Conservation (phyloP, 1,140 invertebrate species). For the Diachasmimorpha longicaudata region DNA sequence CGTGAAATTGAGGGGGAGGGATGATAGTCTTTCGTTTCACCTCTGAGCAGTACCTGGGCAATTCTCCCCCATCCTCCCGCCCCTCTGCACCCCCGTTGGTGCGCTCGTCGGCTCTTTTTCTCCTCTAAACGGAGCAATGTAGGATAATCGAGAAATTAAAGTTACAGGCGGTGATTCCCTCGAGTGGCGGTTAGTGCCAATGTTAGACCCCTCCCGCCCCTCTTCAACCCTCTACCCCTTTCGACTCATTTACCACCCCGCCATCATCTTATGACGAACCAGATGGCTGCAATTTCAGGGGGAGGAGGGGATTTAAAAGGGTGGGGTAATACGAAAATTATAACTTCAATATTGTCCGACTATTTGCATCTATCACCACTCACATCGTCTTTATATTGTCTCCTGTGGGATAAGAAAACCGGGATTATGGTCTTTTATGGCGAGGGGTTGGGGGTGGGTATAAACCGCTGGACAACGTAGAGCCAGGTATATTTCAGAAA, state of each 20-base stretch:
- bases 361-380: not conserved
- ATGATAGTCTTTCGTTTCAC: not conserved
- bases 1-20: not conserved
- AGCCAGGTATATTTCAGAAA: not conserved
- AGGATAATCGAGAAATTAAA: constrained; percentile 61
- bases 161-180: constrained; percentile 52
- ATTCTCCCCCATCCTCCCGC: not conserved
- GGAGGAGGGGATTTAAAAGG: constrained; percentile 18
- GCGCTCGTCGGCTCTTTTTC: not conserved
- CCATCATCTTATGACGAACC: not conserved
- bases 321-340: constrained; percentile 36
- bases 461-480: not conserved
- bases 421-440: not conserved
- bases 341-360: constrained; percentile 37
- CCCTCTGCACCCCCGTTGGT: not conserved
- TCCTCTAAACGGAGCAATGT: constrained; percentile 30
- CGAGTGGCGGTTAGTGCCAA: too few relatives aligned
- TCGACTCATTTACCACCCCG: too few relatives aligned
- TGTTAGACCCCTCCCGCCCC: constrained; percentile 17
- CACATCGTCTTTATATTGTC: not conserved
- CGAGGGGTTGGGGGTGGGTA: not conserved
- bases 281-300: not conserved
- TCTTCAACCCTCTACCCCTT: not conserved
- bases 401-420: not conserved
- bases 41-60: not conserved